phyloP scores from a whole-genome alignment of 2,797 vertebrate genomes.

The Chanos chanos region DNA sequence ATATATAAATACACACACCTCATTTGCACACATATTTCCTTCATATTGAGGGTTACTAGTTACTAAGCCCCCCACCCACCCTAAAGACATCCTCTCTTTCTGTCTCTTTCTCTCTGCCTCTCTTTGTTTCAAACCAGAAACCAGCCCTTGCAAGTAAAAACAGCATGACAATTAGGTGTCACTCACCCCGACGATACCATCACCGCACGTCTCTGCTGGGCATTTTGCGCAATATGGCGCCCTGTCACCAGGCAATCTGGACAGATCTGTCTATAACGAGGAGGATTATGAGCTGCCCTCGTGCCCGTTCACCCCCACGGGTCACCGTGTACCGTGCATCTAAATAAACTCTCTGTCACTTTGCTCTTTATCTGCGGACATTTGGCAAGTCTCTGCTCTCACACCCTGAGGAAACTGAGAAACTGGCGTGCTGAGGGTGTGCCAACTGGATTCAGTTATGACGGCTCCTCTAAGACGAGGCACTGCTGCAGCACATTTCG shows the following conservation, averaged over 20 bases:
- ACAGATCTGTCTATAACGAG: conserved; percentile 35
- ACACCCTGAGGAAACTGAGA: conserved; percentile 26
- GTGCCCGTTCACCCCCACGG: conserved; percentile 13
- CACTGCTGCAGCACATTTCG: conserved; percentile 43
- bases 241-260: conserved; percentile 10
- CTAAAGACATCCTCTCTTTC: no score
- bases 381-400: no score
- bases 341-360: conserved; percentile 33
- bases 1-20: no score
- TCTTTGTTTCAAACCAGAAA: no score
- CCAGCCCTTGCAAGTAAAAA: no score
- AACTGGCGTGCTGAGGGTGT: conserved; percentile 20
- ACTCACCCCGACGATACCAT: background rate
- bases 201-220: conserved; percentile 12
- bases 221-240: conserved; percentile 18
- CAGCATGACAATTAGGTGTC: no score
- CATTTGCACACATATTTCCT: no score
- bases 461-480: conserved; percentile 35
- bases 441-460: conserved; percentile 19
- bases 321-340: conserved; percentile 28
- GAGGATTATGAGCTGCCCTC: conserved; percentile 28
- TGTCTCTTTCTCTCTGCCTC: no score
- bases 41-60: no score
- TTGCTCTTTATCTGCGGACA: conserved; percentile 21
- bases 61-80: no score